These are phyloP conservation scores for Aptenodytes patagonicus DNA, from an alignment of 2,113 vertebrate genomes.

Conservation along the genomic window DNA sequence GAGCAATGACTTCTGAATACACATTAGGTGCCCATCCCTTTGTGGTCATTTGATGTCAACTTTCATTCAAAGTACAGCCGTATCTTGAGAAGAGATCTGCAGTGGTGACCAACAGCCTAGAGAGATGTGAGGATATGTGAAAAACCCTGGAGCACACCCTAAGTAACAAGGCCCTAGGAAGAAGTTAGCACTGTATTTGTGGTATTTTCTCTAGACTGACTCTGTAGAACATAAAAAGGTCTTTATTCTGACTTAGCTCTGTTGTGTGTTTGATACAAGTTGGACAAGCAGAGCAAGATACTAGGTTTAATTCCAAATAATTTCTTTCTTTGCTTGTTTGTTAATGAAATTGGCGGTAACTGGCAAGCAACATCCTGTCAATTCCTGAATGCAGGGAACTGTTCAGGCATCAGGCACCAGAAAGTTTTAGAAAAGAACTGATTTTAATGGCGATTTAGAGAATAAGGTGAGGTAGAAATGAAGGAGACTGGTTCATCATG, in stretches of 20 bases:
- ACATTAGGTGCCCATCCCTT: not conserved
- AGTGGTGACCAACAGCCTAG: not conserved
- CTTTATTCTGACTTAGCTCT: not conserved
- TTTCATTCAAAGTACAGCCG: not conserved
- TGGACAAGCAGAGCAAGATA: not conserved
- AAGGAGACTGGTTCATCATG: not conserved
- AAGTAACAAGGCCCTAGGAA: not conserved
- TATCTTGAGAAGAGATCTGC: not conserved
- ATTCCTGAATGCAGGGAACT: not conserved
- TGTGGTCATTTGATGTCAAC: not conserved
- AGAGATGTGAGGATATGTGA: not conserved
- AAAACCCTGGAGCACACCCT: not conserved
- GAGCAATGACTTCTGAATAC: not conserved
- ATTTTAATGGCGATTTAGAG: not conserved
- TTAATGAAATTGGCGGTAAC: not conserved
- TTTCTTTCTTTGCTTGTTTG: not conserved
- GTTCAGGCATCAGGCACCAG: not conserved
- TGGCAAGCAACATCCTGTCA: not conserved
- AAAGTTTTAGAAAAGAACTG: not conserved
- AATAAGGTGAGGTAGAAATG: not conserved
- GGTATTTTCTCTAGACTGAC: not conserved
- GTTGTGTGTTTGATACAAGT: not conserved
- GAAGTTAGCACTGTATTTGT: not conserved
- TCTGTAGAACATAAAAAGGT: not conserved
- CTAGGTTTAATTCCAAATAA: not conserved